Evolutionary conservation across 2,888 invertebrate genomes (phyloP).

Genomic region (Iphiclides podalirius): DNA sequence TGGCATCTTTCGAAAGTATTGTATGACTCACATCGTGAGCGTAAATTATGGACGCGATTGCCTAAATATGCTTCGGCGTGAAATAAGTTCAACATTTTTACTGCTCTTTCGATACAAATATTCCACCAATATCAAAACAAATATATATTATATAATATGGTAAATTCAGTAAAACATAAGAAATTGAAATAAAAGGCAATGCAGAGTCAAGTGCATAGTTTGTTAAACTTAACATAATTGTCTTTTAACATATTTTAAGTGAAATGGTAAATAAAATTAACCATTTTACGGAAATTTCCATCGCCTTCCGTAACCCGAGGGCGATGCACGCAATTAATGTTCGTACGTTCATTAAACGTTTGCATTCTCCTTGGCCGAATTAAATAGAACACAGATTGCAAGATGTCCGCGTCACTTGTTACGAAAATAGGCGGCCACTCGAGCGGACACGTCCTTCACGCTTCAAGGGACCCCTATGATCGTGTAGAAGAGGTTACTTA

Average conservation of each 20-base stretch:
- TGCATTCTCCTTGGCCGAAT: constrained; percentile 10
- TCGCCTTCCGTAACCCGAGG: background rate
- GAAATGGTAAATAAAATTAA: too few relatives aligned
- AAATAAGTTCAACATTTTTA: too few relatives aligned
- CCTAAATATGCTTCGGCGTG: background rate
- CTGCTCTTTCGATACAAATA: too few relatives aligned
- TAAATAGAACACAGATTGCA: constrained; percentile 2
- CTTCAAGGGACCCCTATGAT: constrained; percentile 19
- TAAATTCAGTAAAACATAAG: too few relatives aligned
- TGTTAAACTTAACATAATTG: too few relatives aligned
- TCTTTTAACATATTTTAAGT: too few relatives aligned
- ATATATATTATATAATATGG: too few relatives aligned
- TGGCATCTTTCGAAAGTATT: background rate
- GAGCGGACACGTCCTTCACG: constrained; percentile 27
- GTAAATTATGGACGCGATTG: background rate
- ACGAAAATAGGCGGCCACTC: constrained; percentile 21
- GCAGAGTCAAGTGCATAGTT: too few relatives aligned
- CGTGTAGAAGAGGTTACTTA: constrained; percentile 22
- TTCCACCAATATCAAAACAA: too few relatives aligned
- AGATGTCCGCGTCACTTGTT: constrained; percentile 13
- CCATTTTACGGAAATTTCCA: background rate
- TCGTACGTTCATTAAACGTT: background rate
- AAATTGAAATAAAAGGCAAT: too few relatives aligned
- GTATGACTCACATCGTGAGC: background rate
- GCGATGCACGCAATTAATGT: background rate